Evolutionary conservation across 1,140 invertebrate species (phyloP).

Genomic region (Diachasmimorpha longicaudata): DNA sequence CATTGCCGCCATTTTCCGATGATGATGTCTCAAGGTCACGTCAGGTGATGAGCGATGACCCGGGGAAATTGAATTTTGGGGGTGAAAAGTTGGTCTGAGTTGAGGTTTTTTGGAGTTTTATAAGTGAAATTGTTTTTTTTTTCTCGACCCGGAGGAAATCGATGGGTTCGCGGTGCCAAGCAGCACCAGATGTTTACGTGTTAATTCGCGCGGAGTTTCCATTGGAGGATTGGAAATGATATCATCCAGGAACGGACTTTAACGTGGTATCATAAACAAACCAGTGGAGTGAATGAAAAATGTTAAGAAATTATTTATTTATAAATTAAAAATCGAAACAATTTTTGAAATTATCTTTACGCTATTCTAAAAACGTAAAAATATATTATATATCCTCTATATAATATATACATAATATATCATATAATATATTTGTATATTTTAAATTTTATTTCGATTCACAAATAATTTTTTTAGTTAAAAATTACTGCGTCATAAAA

Average conservation of each 20-base stretch:
- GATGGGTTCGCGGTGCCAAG: background rate
- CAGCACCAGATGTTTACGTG: conserved; percentile 34
- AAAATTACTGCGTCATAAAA: no score
- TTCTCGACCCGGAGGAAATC: background rate
- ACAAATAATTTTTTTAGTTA: no score
- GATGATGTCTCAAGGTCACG: background rate
- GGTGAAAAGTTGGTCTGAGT: no score
- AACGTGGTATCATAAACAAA: background rate
- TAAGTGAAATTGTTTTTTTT: background rate
- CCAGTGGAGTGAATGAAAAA: background rate
- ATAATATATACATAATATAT: no score
- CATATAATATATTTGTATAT: no score
- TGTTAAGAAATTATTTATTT: background rate
- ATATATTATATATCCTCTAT: no score
- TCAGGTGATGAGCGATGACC: background rate
- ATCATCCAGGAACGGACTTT: conserved; percentile 37
- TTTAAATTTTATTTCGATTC: no score
- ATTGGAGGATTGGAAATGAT: conserved; percentile 40
- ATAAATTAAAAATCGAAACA: no score
- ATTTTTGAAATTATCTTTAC: no score
- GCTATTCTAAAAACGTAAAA: no score
- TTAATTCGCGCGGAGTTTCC: conserved; percentile 30
- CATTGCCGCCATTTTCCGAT: conserved; percentile 20
- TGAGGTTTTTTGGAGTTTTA: background rate
- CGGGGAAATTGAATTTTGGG: background rate